Percentiles rank a stretch among this genome's conserved stretches.
Conservation (phyloP, 2,888 invertebrate genomes). For the Ophion costatus region DNA sequence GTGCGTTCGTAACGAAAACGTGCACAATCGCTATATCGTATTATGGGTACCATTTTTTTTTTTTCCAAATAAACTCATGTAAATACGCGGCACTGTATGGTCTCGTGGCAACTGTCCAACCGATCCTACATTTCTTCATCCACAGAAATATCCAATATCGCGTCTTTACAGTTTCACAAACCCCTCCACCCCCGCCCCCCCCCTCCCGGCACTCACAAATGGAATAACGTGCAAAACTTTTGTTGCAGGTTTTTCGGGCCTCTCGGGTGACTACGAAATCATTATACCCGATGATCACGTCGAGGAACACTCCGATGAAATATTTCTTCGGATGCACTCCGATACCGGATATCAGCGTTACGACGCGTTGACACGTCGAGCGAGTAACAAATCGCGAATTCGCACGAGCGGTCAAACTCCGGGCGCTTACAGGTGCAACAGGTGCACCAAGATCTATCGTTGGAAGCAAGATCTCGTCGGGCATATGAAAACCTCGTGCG, state of each 20-base stretch:
- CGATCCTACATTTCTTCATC: slow-evolving; percentile 44
- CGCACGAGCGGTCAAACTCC: neutral
- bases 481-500: slow-evolving; percentile 78
- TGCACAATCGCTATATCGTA: slow-evolving; percentile 56
- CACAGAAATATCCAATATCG: neutral
- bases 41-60: slow-evolving; percentile 36
- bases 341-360: slow-evolving; percentile 35
- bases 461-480: slow-evolving; percentile 77
- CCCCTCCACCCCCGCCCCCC: neutral
- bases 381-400: slow-evolving; percentile 33
- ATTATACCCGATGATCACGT: slow-evolving; percentile 60
- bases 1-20: slow-evolving; percentile 58
- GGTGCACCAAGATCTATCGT: slow-evolving; percentile 73
- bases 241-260: slow-evolving; percentile 74
- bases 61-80: slow-evolving; percentile 65
- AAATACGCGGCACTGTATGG: slow-evolving; percentile 58
- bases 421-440: slow-evolving; percentile 71
- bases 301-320: slow-evolving; percentile 29
- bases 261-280: slow-evolving; percentile 72
- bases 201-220: slow-evolving; percentile 27
- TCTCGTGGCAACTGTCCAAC: slow-evolving; percentile 45
- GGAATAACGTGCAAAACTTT: slow-evolving; percentile 54
- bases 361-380: slow-evolving; percentile 15
- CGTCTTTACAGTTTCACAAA: neutral
- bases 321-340: slow-evolving; percentile 46